A percentile compares a stretch with the other conserved stretches of the same genome.
These are phyloP conservation scores for Micrasema minimum DNA, from an alignment of 1,140 invertebrate species.

Conservation along the genomic window DNA sequence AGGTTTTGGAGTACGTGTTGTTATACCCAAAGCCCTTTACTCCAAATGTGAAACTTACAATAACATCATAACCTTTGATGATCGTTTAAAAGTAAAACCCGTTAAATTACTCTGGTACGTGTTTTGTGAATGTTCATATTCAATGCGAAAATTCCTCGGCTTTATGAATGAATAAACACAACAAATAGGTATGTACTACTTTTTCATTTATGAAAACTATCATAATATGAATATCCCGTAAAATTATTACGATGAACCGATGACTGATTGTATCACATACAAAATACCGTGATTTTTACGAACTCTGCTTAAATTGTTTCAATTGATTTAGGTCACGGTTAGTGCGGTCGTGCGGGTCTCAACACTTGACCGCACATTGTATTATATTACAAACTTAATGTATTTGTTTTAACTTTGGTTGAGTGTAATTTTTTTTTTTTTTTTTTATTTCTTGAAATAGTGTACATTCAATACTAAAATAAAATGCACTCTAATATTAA, in stretches of 20 bases:
- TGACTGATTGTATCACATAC: no score
- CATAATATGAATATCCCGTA: no score
- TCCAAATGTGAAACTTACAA: constrained; percentile 18
- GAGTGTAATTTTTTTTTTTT: background rate
- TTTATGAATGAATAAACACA: no score
- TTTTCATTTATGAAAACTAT: no score
- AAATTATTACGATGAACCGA: no score
- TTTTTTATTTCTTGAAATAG: no score
- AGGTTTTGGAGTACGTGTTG: background rate
- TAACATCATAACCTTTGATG: constrained; percentile 14
- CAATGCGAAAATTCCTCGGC: no score
- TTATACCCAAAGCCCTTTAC: background rate
- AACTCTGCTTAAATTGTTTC: constrained; percentile 8
- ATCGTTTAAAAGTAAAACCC: constrained; percentile 6
- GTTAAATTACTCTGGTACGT: constrained; percentile 9
- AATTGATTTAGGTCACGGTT: constrained; percentile 26
- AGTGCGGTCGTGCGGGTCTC: constrained; percentile 5
- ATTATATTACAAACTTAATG: no score
- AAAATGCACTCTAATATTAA: no score
- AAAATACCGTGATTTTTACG: no score
- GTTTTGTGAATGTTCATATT: constrained; percentile 18
- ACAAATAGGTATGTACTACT: constrained; percentile 17
- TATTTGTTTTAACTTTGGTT: no score
- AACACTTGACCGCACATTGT: constrained; percentile 15
- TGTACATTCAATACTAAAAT: no score